Base-by-base conservation (phyloP, 2,113 vertebrate genomes). In the Mastomys coucha region DNA sequence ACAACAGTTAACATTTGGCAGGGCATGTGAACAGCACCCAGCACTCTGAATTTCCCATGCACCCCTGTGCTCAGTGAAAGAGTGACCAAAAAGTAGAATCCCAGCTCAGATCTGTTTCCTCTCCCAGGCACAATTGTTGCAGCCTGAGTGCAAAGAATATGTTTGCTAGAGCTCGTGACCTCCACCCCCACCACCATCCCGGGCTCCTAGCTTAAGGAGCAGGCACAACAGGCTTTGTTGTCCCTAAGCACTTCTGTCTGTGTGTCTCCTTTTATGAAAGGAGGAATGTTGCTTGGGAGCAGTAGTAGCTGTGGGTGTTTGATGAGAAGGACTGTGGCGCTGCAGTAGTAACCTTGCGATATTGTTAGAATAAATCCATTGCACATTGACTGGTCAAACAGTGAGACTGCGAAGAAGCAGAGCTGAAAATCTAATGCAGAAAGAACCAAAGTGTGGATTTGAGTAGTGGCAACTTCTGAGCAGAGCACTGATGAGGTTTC, bases 281-380 rank as follows among this genome's bases (percentile, higher is more conserved):
- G 93, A 51, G 63, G 70, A 63, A 65, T 60, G 76, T 96, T 90
- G 70, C 95, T 94, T 85, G 22, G 96, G 87, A 91, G 89, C 89
- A 2, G 56, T 36, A 36, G 70, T 0, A 36, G 14, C 60, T 73
- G 95, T 97, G 91, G 96, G 97, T 93, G 95, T 92, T 45, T 20
- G 84, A 39, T 88, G 70, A 93, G 94, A 88, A 78, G 45, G 51
- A 12, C 63, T 56, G 72, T 65, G 86, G 76, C 88, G 49, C 85
- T 91, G 85, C 86, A 96, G 76, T 88, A 92, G 76, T 80, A n/a
- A 76, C 53, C 91, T 88, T 95, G 90, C 58, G 81, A 95, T 91
- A 76, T 63, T 97, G 88, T 97, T 95, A 92, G 97, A 97, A 91
- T 95, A 95, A 93, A 96, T 93, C 75, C 42, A 77, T 42, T 73